A percentile compares a stretch with the other conserved stretches of the same genome.
Conservation (phyloP, 2,113 vertebrate genomes). For the Desmodus rotundus region DNA sequence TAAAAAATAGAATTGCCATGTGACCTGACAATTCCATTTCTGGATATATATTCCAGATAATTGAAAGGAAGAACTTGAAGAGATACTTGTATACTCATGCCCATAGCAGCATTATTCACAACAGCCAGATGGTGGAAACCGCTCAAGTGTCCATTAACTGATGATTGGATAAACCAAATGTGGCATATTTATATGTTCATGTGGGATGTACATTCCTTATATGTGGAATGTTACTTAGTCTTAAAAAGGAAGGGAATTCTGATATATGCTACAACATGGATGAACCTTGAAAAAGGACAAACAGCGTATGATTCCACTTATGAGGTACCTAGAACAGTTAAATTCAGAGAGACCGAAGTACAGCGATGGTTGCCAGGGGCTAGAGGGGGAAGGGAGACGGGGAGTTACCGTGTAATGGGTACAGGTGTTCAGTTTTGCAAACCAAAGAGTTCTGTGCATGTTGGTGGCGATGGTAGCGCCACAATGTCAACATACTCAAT, state of each 20-base stretch:
- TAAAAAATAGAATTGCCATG: not conserved
- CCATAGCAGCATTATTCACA: not conserved
- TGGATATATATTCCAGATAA: not conserved
- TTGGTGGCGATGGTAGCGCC: not conserved
- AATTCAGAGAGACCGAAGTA: not conserved
- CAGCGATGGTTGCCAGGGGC: not conserved
- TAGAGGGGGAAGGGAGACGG: not conserved
- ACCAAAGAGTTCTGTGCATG: not conserved
- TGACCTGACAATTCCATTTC: not conserved
- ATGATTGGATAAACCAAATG: not conserved
- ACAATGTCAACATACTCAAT: not conserved
- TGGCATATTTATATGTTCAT: too few species aligned
- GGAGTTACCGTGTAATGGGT: not conserved
- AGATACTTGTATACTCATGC: not conserved
- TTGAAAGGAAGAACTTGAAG: not conserved
- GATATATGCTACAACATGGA: not conserved
- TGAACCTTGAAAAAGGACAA: not conserved
- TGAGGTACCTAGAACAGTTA: not conserved
- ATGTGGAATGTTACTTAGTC: not conserved
- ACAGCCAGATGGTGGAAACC: not conserved
- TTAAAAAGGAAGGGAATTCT: conserved; percentile 22
- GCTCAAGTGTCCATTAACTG: not conserved
- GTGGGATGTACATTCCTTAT: not conserved
- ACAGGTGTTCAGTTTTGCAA: not conserved
- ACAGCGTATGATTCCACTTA: not conserved